These are phyloP conservation scores for Pseudocheirus occidentalis DNA, from an alignment of 2,797 vertebrate genomes.

Conservation along the genomic window DNA sequence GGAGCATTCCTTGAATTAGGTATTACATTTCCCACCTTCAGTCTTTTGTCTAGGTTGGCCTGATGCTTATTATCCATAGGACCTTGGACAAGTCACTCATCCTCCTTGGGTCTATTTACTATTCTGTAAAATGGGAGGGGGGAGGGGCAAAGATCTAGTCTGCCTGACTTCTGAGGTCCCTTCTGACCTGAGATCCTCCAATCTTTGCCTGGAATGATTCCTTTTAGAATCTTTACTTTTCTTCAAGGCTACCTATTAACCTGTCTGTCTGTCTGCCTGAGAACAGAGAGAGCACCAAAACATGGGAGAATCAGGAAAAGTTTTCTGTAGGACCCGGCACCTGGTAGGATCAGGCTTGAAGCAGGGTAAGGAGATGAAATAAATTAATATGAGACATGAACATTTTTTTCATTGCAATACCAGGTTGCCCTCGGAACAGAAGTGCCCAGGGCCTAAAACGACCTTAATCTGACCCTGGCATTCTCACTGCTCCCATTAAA, in stretches of 20 bases:
- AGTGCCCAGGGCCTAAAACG: background rate
- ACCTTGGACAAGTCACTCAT: background rate
- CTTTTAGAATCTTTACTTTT: background rate
- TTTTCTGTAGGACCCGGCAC: background rate
- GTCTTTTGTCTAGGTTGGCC: background rate
- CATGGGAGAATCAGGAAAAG: background rate
- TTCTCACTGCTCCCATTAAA: background rate
- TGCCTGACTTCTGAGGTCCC: background rate
- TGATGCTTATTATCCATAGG: background rate
- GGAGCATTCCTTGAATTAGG: background rate
- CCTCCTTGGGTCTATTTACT: background rate
- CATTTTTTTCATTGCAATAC: background rate
- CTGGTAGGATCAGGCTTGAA: background rate
- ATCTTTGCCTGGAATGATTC: background rate
- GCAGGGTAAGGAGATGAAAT: background rate
- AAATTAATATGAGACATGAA: background rate
- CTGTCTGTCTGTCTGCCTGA: background rate
- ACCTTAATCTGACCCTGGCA: background rate
- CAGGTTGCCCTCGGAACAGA: background rate
- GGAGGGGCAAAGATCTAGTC: background rate
- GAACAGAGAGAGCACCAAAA: background rate
- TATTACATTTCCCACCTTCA: background rate
- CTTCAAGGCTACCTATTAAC: background rate
- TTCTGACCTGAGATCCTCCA: background rate
- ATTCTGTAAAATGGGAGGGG: background rate